Evolutionary conservation across 2,113 vertebrate genomes (phyloP).

Genomic region (Alosa alosa): DNA sequence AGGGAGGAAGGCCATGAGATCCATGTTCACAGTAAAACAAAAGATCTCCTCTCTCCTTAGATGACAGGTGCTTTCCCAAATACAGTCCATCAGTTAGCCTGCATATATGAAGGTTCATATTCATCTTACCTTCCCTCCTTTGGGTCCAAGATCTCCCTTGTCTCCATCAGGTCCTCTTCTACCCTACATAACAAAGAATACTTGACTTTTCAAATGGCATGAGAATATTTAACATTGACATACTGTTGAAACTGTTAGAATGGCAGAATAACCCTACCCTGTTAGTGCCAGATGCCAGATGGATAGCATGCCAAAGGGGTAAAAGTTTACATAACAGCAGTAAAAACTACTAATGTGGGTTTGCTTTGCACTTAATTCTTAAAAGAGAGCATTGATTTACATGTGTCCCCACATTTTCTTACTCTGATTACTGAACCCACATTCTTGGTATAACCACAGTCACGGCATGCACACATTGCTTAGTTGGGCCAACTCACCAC

Average conservation of each 20-base stretch:
- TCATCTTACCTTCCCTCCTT: slow-evolving; percentile 76
- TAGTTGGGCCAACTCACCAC: slow-evolving; percentile 58
- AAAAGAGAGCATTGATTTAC: too few species aligned
- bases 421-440: too few species aligned
- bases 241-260: not conserved
- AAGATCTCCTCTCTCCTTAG: not conserved
- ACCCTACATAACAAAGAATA: slow-evolving; percentile 65
- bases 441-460: too few species aligned
- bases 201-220: not conserved
- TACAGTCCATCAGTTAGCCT: not conserved
- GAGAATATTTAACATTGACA: not conserved
- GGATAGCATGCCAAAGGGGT: not conserved
- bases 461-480: too few species aligned
- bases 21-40: too few species aligned
- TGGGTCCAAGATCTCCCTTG: slow-evolving; percentile 74
- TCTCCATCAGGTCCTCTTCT: slow-evolving; percentile 71
- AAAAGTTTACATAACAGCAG: not conserved
- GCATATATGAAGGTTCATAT: not conserved
- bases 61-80: not conserved
- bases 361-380: too few species aligned
- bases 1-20: not conserved
- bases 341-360: too few species aligned
- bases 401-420: too few species aligned
- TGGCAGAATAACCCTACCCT: not conserved
- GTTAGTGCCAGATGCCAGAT: not conserved